Percentiles rank a stretch among this genome's conserved stretches.
phyloP scores from a whole-genome alignment of 2,888 invertebrate genomes.

The Pasiphila rectangulata region DNA sequence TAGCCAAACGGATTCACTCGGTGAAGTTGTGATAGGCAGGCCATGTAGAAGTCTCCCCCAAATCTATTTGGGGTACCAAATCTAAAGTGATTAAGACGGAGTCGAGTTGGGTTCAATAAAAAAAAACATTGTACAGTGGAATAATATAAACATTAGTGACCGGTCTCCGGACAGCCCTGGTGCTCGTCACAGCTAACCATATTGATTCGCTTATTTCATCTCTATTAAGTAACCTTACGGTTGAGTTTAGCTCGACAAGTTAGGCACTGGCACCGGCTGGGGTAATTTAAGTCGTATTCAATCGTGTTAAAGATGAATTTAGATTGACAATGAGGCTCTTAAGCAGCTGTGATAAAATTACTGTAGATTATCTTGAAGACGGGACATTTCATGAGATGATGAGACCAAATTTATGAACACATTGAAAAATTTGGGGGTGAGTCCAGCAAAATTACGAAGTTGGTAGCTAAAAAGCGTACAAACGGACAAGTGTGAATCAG shows the following conservation, averaged over 20 bases:
- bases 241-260: conserved; percentile 5
- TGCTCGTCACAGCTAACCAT: conserved; percentile 8
- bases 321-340: conserved; percentile 3
- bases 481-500: no score
- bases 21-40: no score
- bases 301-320: conserved; percentile 32
- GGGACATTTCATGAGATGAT: conserved; percentile 19
- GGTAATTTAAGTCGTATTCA: not conserved
- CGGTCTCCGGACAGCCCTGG: conserved; percentile 54
- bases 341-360: conserved; percentile 45
- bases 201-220: conserved; percentile 17
- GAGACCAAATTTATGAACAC: conserved; percentile 53
- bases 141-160: not conserved
- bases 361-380: conserved; percentile 42
- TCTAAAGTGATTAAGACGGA: no score
- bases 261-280: not conserved
- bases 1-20: no score
- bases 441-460: no score
- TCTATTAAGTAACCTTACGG: conserved; percentile 20
- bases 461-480: no score
- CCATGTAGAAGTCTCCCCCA: no score
- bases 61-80: no score
- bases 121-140: not conserved
- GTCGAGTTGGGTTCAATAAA: no score
- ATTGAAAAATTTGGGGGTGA: conserved; percentile 37